These are phyloP conservation scores for Trematomus bernacchii DNA, from an alignment of 2,797 vertebrate species.

Conservation along the genomic window DNA sequence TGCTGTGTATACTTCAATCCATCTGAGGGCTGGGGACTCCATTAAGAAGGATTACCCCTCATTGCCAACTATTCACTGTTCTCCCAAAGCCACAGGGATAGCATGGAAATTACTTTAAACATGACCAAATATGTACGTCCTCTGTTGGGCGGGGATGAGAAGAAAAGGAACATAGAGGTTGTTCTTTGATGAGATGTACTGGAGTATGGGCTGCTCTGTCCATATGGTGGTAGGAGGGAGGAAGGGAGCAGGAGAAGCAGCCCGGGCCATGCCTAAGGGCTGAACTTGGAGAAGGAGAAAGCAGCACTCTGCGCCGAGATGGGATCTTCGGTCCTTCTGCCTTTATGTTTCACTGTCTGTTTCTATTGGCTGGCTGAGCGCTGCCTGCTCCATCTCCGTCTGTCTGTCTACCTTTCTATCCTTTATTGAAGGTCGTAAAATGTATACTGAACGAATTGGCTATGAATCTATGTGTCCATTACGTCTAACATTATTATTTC, in stretches of 20 bases:
- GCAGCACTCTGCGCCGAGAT: conserved; percentile 62
- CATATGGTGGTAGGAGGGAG: conserved; percentile 78
- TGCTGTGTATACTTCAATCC: conserved; percentile 57
- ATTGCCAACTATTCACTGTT: conserved; percentile 54
- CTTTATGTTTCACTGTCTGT: conserved; percentile 56
- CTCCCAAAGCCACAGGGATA: conserved; percentile 55
- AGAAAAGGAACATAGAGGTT: conserved; percentile 36
- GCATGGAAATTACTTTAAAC: conserved; percentile 49
- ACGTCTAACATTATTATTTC: neutral
- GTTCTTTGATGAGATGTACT: conserved; percentile 60
- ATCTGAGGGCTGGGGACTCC: conserved; percentile 68
- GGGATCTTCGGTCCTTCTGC: conserved; percentile 72
- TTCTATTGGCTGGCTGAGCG: conserved; percentile 36
- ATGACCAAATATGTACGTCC: conserved; percentile 41
- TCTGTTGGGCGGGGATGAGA: conserved; percentile 35
- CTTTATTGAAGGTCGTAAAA: neutral
- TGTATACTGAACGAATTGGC: neutral
- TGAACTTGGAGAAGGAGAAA: conserved; percentile 63
- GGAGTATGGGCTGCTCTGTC: conserved; percentile 64
- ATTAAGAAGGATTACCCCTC: conserved; percentile 73
- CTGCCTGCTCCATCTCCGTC: conserved; percentile 14
- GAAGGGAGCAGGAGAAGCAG: conserved; percentile 73
- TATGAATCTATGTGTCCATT: neutral
- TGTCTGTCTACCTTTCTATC: conserved; percentile 32
- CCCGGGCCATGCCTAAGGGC: conserved; percentile 78